Percentiles rank a stretch among this genome's conserved stretches.
Evolutionary conservation across 2,113 vertebrate genomes (phyloP).

Genomic region (Gymnobelideus leadbeateri): DNA sequence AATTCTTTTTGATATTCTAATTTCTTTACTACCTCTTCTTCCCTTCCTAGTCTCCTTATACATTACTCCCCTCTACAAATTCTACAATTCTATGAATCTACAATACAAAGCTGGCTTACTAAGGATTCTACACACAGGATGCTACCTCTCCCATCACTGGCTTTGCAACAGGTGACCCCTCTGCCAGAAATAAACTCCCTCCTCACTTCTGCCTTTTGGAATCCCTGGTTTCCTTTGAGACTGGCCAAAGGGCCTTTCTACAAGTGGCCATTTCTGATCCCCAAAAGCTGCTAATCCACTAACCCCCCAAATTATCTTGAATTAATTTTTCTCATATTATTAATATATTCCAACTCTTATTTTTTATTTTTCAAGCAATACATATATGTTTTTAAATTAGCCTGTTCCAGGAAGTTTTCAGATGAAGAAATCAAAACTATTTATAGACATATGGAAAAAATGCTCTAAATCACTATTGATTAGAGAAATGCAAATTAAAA

Average conservation of each 20-base stretch:
- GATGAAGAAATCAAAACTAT: too few relatives aligned
- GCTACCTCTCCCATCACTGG: background rate
- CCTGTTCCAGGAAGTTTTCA: too few relatives aligned
- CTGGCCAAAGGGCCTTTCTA: background rate
- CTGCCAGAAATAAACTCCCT: background rate
- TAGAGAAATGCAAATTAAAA: too few relatives aligned
- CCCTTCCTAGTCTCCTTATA: background rate
- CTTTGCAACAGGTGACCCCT: background rate
- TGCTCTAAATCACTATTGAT: too few relatives aligned
- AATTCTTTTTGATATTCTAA: background rate
- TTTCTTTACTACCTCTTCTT: background rate
- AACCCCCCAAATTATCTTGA: background rate
- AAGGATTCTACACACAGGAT: background rate
- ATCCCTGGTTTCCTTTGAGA: background rate
- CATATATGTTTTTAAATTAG: too few relatives aligned
- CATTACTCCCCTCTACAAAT: background rate
- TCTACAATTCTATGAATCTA: background rate
- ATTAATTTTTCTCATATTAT: background rate
- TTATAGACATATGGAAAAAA: too few relatives aligned
- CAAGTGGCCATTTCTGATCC: too few relatives aligned
- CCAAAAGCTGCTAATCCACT: background rate
- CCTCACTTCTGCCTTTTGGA: background rate
- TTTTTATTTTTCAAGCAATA: background rate
- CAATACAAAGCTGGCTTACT: background rate
- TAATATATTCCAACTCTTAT: background rate